Evolutionary conservation across 1,140 invertebrate genomes (phyloP).

Genomic region (Eurosta solidaginis): DNA sequence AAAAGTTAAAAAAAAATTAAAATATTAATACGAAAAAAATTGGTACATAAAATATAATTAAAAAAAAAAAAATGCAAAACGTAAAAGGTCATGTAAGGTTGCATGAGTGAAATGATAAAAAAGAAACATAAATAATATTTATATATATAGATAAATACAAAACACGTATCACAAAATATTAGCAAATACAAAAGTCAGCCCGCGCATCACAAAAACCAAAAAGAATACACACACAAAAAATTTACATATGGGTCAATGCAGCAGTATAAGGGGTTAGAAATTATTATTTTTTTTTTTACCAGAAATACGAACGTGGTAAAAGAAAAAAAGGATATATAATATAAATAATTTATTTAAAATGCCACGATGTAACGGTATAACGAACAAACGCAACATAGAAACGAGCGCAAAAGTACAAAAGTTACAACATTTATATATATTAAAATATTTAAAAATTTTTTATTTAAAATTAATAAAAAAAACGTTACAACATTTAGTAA

Average conservation of each 20-base stretch:
- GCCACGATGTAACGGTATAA: conserved; percentile 26
- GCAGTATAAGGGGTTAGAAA: too few species aligned
- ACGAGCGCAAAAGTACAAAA: conserved; percentile 29
- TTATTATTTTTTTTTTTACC: too few species aligned
- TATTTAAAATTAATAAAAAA: conserved; percentile 34
- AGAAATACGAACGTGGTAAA: too few species aligned
- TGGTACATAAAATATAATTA: not conserved
- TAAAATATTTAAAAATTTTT: conserved; percentile 7
- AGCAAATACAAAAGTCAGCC: conserved; percentile 29
- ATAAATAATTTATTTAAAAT: conserved; percentile 15
- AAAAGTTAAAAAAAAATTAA: too few species aligned
- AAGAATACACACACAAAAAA: not conserved
- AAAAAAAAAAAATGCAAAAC: not conserved
- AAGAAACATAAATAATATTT: not conserved
- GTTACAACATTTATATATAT: conserved; percentile 31
- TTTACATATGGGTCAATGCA: not conserved
- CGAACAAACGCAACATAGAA: conserved; percentile 30
- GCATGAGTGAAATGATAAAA: not conserved
- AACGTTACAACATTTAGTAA: conserved; percentile 48
- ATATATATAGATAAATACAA: not conserved
- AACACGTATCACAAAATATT: not conserved
- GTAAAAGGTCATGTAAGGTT: not conserved
- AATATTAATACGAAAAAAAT: not conserved
- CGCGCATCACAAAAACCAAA: conserved; percentile 21
- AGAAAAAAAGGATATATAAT: too few species aligned